A percentile compares a stretch with the other conserved stretches of the same genome.
These are phyloP conservation scores for Leptatherina wallacei DNA, from an alignment of 2,797 vertebrate species.

Conservation along the genomic window DNA sequence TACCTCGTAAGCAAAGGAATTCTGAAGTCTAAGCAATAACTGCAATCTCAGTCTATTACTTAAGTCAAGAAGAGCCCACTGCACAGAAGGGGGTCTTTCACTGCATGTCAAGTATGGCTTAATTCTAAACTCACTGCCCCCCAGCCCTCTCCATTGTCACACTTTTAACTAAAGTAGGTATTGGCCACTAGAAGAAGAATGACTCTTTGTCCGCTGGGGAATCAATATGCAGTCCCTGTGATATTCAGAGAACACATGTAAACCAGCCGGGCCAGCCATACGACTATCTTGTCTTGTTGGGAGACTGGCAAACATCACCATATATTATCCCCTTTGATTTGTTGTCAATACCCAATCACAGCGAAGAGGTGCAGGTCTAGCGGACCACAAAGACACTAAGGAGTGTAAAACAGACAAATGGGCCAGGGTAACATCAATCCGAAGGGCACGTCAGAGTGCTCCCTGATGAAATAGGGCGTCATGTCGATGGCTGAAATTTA, in stretches of 20 bases:
- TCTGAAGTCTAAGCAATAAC: constrained; percentile 93
- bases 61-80: constrained; percentile 80
- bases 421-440: constrained; percentile 83
- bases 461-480: constrained; percentile 79
- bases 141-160: constrained; percentile 69
- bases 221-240: constrained; percentile 81
- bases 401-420: constrained; percentile 86
- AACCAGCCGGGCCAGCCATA: constrained; percentile 71
- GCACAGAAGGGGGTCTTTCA: constrained; percentile 63
- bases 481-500: constrained; percentile 81
- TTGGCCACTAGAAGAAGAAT: constrained; percentile 77
- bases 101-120: constrained; percentile 87
- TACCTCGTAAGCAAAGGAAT: constrained; percentile 91
- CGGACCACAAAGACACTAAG: constrained; percentile 81
- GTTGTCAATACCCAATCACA: constrained; percentile 88
- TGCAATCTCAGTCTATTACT: constrained; percentile 93
- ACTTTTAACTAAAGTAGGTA: constrained; percentile 81
- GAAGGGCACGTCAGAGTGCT: constrained; percentile 77
- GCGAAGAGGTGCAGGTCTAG: constrained; percentile 77
- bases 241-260: constrained; percentile 85
- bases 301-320: constrained; percentile 77
- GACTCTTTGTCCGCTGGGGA: constrained; percentile 76
- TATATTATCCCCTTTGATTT: constrained; percentile 87
- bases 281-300: constrained; percentile 81
- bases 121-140: constrained; percentile 80